These are phyloP conservation scores for Leptodactylus fuscus DNA, from an alignment of 2,113 vertebrate species.

Conservation along the genomic window DNA sequence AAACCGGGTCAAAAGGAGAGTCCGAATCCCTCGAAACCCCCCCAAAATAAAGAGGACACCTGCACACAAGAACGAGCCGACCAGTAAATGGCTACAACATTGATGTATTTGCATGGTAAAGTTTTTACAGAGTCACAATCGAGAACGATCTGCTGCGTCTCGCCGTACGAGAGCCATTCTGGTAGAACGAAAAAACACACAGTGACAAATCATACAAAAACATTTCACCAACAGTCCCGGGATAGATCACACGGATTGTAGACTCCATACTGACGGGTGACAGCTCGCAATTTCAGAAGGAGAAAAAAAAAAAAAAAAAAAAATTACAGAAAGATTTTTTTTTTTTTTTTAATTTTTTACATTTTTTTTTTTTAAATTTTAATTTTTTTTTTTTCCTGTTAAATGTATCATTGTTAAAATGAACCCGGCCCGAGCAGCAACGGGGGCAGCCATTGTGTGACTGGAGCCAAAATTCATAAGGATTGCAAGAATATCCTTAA, in stretches of 20 bases:
- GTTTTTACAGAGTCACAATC: slow-evolving; percentile 47
- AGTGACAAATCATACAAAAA: slow-evolving; percentile 47
- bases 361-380: no score
- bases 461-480: neutral
- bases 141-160: slow-evolving; percentile 1
- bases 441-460: neutral
- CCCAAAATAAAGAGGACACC: neutral
- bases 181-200: neutral
- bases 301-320: neutral
- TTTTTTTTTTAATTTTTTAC: no score
- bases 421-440: neutral
- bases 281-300: neutral
- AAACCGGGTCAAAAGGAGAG: no score
- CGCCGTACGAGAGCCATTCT: neutral
- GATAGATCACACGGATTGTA: neutral
- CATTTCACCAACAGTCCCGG: slow-evolving; percentile 2
- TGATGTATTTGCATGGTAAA: slow-evolving; percentile 41
- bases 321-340: neutral
- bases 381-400: no score
- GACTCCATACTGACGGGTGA: neutral
- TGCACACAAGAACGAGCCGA: neutral
- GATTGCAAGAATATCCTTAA: neutral
- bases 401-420: neutral
- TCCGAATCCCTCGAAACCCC: neutral
- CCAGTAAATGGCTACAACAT: slow-evolving; percentile 44